Base-by-base conservation (phyloP, 2,888 invertebrate genomes). In the Cancer borealis region DNA sequence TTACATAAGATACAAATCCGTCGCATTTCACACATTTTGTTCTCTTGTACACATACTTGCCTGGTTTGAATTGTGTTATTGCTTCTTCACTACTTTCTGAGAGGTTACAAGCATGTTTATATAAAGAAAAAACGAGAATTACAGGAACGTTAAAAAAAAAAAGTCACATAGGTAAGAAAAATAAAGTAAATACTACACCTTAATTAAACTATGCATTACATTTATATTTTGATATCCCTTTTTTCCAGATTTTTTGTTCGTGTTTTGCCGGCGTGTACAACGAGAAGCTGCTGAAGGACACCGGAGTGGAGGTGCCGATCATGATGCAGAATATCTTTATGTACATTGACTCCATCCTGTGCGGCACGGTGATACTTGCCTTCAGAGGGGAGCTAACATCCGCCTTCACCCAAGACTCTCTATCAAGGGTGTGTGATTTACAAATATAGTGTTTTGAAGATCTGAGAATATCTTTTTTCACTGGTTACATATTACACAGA, bases 231-330 rank as follows among this genome's bases (percentile, higher is more conserved):
- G 26, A 26, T 73, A 30, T 39, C 21, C 47, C 87, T 14, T 17
- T 60, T 95, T 97, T 98, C 39, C 98, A 99, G 97, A 98, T 98
- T 92, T 97, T 99, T 96, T 99, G 98, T 96, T 99, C 99, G 0
- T 99, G 99, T 96, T 97, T 99, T 95, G 99, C 99, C 0, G 99
- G 99, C 8, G 99, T 99, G 3, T 99, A 99, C 96, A 99, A 99
- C 96, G 99, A 99, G 96, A 99, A 98, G 96, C 97, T 99, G 92
- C 97, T 99, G 4, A 99, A 99, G 97, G 98, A 98, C 94, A 96
- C 96, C 49, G 97, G 98, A 30, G 97, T 98, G 3, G 98, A 98
- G 96, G 98, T 99, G 0, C 98, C 99, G 96, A 98, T 99, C 96
- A 98, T 98, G 97, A 97, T 99, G 96, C 99, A 99, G 97, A 99